phyloP scores from a whole-genome alignment of 1,140 invertebrate genomes.

The Lineus longissimus region DNA sequence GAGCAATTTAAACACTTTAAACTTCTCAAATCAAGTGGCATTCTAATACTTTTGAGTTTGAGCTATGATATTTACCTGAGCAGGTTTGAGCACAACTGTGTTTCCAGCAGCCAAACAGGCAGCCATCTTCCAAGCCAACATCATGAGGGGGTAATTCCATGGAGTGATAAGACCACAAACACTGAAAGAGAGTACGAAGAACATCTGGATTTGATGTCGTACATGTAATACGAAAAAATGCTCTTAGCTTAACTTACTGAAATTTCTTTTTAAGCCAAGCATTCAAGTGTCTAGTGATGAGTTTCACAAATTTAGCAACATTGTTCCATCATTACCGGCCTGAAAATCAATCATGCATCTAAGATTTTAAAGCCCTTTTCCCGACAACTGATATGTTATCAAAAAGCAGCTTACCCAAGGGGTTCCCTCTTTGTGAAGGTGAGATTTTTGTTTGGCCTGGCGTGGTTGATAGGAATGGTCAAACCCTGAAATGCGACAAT shows the following conservation, averaged over 20 bases:
- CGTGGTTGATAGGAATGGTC: constrained; percentile 66
- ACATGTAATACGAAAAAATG: not conserved
- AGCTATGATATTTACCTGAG: constrained; percentile 59
- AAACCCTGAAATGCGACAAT: constrained; percentile 45
- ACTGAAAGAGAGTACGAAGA: constrained; percentile 29
- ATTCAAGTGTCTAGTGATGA: not conserved
- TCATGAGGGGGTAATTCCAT: constrained; percentile 63
- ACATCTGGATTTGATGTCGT: not conserved
- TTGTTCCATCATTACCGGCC: too few relatives aligned
- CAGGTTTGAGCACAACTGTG: constrained; percentile 66
- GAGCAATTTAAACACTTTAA: too few relatives aligned
- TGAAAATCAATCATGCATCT: too few relatives aligned
- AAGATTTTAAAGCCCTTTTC: too few relatives aligned
- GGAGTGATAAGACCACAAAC: constrained; percentile 65
- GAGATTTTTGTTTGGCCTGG: constrained; percentile 84
- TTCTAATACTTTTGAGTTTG: not conserved
- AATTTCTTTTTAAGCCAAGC: not conserved
- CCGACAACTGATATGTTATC: not conserved
- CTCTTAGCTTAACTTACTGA: not conserved
- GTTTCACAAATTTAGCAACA: too few relatives aligned
- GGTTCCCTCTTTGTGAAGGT: constrained; percentile 86
- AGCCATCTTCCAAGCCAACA: constrained; percentile 62
- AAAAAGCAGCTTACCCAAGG: constrained; percentile 62
- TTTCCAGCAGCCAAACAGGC: constrained; percentile 64
- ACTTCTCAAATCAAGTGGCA: not conserved